Evolutionary conservation across 2,113 vertebrate species (phyloP).

Genomic region (Hydrochoerus hydrochaeris): DNA sequence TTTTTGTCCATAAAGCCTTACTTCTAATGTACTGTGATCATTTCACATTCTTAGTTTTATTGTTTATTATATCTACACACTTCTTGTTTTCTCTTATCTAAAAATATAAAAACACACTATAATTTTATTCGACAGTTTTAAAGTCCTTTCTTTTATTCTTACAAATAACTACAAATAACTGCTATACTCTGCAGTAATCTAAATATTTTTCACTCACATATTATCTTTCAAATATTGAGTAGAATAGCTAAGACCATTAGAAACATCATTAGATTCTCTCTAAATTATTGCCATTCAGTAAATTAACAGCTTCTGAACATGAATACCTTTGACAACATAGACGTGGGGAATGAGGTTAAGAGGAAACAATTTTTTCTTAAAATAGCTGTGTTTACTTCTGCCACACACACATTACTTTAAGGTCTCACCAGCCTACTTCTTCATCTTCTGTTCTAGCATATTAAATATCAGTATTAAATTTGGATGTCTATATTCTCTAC

Average conservation of each 20-base stretch:
- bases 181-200: neutral
- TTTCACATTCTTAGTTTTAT: conserved; percentile 24
- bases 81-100: neutral
- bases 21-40: neutral
- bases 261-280: neutral
- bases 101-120: neutral
- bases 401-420: neutral
- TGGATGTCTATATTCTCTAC: neutral
- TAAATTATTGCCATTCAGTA: neutral
- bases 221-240: neutral
- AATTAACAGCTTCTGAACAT: conserved; percentile 17
- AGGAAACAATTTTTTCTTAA: neutral
- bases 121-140: conserved; percentile 14
- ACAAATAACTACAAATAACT: neutral
- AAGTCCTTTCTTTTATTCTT: neutral
- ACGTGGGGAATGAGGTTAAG: neutral
- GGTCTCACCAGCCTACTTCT: neutral
- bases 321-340: neutral
- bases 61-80: neutral
- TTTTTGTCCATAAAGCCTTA: neutral
- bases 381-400: neutral
- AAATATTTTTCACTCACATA: neutral
- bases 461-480: neutral
- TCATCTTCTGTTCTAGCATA: neutral
- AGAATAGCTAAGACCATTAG: neutral